Conservation (phyloP, 2,797 vertebrate genomes). For the Etheostoma perlongum region DNA sequence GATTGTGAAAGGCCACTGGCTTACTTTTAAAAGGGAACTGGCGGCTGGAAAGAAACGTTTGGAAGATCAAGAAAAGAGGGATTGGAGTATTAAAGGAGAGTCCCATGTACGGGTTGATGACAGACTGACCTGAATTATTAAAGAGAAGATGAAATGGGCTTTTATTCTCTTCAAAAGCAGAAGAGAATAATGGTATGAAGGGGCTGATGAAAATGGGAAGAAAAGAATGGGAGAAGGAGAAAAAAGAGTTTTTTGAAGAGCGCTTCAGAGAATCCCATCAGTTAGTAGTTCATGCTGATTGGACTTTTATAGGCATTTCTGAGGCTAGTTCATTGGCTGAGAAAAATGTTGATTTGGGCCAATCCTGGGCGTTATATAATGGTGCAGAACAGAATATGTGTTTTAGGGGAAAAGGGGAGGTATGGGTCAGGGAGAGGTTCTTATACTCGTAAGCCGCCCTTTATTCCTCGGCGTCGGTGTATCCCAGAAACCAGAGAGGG, state of each 20-base stretch:
- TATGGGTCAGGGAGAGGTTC: constrained; percentile 48
- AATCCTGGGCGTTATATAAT: constrained; percentile 46
- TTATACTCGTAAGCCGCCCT: constrained; percentile 20
- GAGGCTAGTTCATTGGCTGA: constrained; percentile 60
- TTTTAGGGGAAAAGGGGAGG: constrained; percentile 42
- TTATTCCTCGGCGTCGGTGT: constrained; percentile 11
- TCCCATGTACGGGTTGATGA: constrained; percentile 63
- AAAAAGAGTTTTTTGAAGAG: constrained; percentile 32
- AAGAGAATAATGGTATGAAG: neutral
- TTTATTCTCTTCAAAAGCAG: neutral
- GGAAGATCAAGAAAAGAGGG: constrained; percentile 49
- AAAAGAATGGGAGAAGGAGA: neutral
- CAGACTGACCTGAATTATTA: constrained; percentile 65
- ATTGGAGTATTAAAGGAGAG: constrained; percentile 49
- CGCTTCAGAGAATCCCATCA: constrained; percentile 40
- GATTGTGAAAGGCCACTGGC: constrained; percentile 72
- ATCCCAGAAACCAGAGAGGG: constrained; percentile 36
- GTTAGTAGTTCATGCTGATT: constrained; percentile 55
- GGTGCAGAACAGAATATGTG: constrained; percentile 30
- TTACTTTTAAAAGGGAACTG: constrained; percentile 54
- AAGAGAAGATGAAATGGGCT: constrained; percentile 52
- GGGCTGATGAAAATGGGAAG: too few relatives aligned
- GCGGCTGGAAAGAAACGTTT: constrained; percentile 57
- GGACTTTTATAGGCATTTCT: constrained; percentile 68
- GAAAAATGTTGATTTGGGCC: constrained; percentile 54